A percentile compares a stretch with the other conserved stretches of the same genome.
phyloP scores from a whole-genome alignment of 2,888 invertebrate species.

The Amblyteles armatorius region DNA sequence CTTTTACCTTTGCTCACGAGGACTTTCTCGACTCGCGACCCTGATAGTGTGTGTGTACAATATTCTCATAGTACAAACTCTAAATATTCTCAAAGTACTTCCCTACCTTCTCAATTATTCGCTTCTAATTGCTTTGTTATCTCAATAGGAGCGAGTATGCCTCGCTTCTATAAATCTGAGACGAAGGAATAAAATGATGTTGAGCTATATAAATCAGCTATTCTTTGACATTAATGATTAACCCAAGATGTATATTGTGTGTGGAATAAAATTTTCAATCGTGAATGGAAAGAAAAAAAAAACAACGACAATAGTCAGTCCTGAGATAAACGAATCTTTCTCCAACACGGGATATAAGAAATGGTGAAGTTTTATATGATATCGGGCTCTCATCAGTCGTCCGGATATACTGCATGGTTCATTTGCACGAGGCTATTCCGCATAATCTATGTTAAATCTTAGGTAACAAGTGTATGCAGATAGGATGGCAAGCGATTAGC shows the following conservation, averaged over 20 bases:
- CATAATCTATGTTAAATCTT: constrained; percentile 62
- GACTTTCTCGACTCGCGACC: constrained; percentile 67
- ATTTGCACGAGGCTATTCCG: constrained; percentile 29
- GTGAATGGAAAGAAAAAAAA: no score
- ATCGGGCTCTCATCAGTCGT: constrained; percentile 18
- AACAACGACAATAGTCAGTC: no score
- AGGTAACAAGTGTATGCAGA: constrained; percentile 66
- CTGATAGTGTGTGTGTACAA: constrained; percentile 39
- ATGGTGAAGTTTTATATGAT: neutral
- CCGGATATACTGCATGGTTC: neutral
- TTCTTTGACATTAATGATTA: constrained; percentile 38
- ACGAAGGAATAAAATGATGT: constrained; percentile 39
- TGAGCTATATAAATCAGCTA: constrained; percentile 22
- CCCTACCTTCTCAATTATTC: constrained; percentile 48
- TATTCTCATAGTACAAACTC: constrained; percentile 34
- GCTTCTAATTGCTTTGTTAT: constrained; percentile 61
- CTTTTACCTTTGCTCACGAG: constrained; percentile 59
- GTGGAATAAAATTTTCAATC: no score
- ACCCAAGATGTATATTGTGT: constrained; percentile 1
- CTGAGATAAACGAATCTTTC: neutral
- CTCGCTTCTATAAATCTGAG: constrained; percentile 12
- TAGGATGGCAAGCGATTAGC: constrained; percentile 64
- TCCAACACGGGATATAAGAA: neutral
- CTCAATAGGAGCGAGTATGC: constrained; percentile 27
- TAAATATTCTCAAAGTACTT: neutral